phyloP scores from a whole-genome alignment of 37 sponge, comb jelly and placozoan genomes.

The Halisarca cf. caerulea region DNA sequence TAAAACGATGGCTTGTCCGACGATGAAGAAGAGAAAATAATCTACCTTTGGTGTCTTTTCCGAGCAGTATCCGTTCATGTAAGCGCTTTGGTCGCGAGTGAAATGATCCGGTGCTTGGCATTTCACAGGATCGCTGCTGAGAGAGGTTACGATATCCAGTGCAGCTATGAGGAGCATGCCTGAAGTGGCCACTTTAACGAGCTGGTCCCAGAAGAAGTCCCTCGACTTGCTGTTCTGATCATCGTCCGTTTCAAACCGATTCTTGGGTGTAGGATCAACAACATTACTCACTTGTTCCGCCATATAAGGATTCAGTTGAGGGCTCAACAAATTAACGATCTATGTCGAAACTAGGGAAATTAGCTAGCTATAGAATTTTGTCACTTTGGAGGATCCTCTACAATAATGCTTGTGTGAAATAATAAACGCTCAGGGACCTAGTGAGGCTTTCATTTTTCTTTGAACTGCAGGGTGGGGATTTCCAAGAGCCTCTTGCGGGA shows the following conservation, averaged over 20 bases:
- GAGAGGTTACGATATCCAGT: not conserved
- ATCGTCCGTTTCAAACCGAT: not conserved
- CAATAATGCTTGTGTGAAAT: too few relatives aligned
- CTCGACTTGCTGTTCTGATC: not conserved
- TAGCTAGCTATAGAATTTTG: too few relatives aligned
- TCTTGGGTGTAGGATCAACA: not conserved
- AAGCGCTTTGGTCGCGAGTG: slow-evolving; percentile 2
- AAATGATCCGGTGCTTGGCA: not conserved
- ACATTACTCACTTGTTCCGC: too few relatives aligned
- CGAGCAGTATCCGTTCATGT: slow-evolving; percentile 8
- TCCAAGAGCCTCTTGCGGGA: too few relatives aligned
- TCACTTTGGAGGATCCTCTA: too few relatives aligned
- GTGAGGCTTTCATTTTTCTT: too few relatives aligned
- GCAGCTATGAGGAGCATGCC: slow-evolving; percentile 2
- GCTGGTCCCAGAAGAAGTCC: slow-evolving; percentile 9
- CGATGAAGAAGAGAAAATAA: slow-evolving; percentile 2
- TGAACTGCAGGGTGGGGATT: too few relatives aligned
- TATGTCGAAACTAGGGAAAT: too few relatives aligned
- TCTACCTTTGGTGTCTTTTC: not conserved
- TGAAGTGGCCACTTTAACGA: not conserved
- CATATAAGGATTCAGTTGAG: too few relatives aligned
- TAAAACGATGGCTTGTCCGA: not conserved
- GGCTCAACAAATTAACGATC: too few relatives aligned
- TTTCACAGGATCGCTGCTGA: not conserved
- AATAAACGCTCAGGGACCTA: too few relatives aligned